phyloP scores from a whole-genome alignment of 2,113 vertebrate genomes.

The Boulengeromyrus knoepffleri region DNA sequence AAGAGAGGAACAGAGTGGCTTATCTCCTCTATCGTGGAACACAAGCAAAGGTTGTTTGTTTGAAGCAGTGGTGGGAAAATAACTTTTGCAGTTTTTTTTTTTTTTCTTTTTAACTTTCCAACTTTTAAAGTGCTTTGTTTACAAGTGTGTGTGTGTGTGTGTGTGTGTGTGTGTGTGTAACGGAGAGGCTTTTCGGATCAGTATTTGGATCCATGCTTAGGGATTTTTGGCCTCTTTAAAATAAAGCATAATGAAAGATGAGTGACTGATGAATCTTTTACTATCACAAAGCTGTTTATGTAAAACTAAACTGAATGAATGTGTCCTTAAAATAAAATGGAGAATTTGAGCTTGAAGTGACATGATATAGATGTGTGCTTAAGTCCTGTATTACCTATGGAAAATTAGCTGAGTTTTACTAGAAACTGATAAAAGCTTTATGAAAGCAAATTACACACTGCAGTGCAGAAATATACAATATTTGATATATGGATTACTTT shows the following conservation, averaged over 20 bases:
- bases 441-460: not conserved
- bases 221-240: not conserved
- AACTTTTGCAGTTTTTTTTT: not conserved
- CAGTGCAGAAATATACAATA: not conserved
- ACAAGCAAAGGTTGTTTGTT: not conserved
- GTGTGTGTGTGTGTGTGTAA: not conserved
- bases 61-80: not conserved
- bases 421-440: not conserved
- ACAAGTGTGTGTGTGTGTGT: constrained; percentile 8
- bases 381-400: not conserved
- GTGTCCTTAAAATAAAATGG: not conserved
- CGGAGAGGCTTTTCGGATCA: not conserved
- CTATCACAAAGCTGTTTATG: not conserved
- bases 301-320: constrained; percentile 12
- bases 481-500: not conserved
- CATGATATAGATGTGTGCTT: not conserved
- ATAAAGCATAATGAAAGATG: not conserved
- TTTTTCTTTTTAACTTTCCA: not conserved
- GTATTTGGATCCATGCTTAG: not conserved
- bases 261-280: not conserved
- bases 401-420: not conserved
- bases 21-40: not conserved
- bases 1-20: constrained; percentile 8
- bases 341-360: not conserved
- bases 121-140: constrained; percentile 23